Evolutionary conservation across 2,113 vertebrate genomes (phyloP).

Genomic region (Phylloscopus trochilus): DNA sequence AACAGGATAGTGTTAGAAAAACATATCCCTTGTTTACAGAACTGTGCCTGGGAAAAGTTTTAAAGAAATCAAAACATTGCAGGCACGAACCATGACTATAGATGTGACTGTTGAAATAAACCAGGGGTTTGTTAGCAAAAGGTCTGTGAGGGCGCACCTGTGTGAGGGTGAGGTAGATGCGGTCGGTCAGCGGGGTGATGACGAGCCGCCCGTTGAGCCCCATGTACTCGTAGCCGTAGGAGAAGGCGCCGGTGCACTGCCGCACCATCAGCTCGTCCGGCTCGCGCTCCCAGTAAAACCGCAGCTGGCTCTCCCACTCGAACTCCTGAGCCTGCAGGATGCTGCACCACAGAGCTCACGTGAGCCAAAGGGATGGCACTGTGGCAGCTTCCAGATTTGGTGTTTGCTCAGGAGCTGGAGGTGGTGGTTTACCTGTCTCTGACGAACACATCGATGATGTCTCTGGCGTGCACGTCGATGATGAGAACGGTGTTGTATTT

Average conservation of each 20-base stretch:
- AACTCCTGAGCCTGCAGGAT: slow-evolving; percentile 90
- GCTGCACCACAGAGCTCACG: slow-evolving; percentile 55
- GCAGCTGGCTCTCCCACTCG: slow-evolving; percentile 95
- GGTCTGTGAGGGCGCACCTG: slow-evolving; percentile 72
- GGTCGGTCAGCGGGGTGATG: slow-evolving; percentile 94
- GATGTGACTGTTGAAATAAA: rapidly evolving
- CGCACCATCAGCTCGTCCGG: slow-evolving; percentile 83
- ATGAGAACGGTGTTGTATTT: slow-evolving; percentile 95
- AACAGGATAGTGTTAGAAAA: too few species aligned
- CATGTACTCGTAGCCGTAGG: slow-evolving; percentile 98
- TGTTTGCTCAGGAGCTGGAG: not conserved
- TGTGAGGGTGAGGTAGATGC: slow-evolving; percentile 95
- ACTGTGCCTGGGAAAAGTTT: too few species aligned
- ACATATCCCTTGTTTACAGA: too few species aligned
- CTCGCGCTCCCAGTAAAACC: slow-evolving; percentile 90
- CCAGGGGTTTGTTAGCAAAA: not conserved
- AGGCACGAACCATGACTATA: too few species aligned
- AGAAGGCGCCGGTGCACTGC: slow-evolving; percentile 90
- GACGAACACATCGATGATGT: slow-evolving; percentile 90
- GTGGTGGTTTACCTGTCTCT: slow-evolving; percentile 74
- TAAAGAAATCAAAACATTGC: too few species aligned
- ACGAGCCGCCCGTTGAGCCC: slow-evolving; percentile 93
- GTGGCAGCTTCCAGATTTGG: rapidly evolving
- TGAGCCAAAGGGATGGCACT: not conserved
- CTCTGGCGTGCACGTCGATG: slow-evolving; percentile 94